Evolutionary conservation across 2,888 invertebrate species (phyloP).

Genomic region (Conistra vaccinii): DNA sequence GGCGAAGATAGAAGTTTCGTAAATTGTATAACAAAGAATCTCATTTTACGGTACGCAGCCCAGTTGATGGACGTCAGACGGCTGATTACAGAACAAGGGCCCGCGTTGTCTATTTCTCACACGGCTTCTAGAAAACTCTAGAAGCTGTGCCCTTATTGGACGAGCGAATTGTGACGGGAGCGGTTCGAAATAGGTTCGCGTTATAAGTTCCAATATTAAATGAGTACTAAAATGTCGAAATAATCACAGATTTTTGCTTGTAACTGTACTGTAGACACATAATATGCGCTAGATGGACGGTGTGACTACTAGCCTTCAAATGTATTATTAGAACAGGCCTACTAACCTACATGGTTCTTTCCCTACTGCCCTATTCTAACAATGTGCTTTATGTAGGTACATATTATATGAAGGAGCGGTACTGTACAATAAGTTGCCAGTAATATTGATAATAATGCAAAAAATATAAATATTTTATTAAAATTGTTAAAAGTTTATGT

Average conservation of each 20-base stretch:
- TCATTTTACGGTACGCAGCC: neutral
- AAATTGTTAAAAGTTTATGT: no score
- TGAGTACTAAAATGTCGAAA: neutral
- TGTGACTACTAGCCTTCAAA: conserved; percentile 21
- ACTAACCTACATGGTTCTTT: conserved; percentile 38
- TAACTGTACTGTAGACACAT: conserved; percentile 8
- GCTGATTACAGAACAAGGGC: neutral
- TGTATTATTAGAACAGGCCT: conserved; percentile 7
- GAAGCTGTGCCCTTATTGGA: neutral
- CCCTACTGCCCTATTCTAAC: no score
- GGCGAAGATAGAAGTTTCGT: neutral
- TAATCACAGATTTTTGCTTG: neutral
- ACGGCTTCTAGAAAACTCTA: neutral
- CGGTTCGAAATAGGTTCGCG: neutral
- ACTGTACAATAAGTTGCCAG: no score
- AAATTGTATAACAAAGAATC: neutral
- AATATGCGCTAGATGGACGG: conserved; percentile 8
- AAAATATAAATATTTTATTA: no score
- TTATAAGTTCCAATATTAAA: neutral
- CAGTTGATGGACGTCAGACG: neutral
- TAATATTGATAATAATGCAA: no score
- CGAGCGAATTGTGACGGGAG: no score
- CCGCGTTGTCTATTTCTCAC: neutral
- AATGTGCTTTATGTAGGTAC: no score
- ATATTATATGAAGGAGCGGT: no score